A percentile compares a stretch with the other conserved stretches of the same genome.
Evolutionary conservation across 2,113 vertebrate species (phyloP).

Genomic region (Sciurus niger): DNA sequence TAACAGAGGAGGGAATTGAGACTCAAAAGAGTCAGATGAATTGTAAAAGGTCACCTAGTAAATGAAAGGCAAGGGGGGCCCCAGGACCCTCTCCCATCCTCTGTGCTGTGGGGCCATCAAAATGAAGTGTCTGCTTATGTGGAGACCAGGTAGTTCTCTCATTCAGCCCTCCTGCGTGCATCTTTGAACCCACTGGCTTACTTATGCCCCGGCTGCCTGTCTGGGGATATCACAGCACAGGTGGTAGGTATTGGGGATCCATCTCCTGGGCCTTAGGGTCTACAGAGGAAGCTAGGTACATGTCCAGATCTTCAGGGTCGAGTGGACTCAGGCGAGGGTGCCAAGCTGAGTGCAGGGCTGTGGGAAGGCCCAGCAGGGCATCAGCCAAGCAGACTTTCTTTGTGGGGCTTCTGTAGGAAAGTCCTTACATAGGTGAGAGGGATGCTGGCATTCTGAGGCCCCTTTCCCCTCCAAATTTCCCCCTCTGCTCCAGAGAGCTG

Average conservation of each 20-base stretch:
- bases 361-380: neutral
- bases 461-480: no score
- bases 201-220: no score
- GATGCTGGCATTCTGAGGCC: neutral
- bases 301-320: fast-evolving
- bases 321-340: neutral
- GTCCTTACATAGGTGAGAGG: neutral
- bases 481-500: neutral
- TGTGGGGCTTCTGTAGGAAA: neutral
- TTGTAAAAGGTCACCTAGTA: fast-evolving
- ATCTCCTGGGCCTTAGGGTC: neutral
- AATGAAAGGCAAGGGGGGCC: neutral
- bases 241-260: neutral
- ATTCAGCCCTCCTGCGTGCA: fast-evolving
- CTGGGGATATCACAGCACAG: fast-evolving
- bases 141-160: neutral
- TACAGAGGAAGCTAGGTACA: fast-evolving
- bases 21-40: no score
- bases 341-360: neutral
- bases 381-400: fast-evolving
- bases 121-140: fast-evolving
- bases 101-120: neutral
- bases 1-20: neutral
- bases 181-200: neutral
- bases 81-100: neutral